Base-by-base conservation (phyloP, 2,113 vertebrate genomes). In the Chlorodrepanis virens region DNA sequence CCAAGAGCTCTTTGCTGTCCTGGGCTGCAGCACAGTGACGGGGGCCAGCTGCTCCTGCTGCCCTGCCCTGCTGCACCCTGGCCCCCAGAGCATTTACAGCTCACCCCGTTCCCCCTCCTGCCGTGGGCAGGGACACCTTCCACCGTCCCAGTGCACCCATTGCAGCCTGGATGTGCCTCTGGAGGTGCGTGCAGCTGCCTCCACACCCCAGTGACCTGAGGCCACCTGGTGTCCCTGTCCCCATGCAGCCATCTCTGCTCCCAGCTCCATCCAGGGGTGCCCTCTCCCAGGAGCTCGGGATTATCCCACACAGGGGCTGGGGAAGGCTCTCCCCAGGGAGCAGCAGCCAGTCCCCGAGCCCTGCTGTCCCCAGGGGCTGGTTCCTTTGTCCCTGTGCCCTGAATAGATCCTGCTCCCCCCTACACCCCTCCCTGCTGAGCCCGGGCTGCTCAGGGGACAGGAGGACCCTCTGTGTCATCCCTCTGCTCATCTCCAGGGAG, bases 251-350 rank as follows among this genome's bases (percentile, higher is more conserved):
- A 56, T 5, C 39, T 0, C 39, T 7, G n/a, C 52, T 60, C 44
- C 59, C 33, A 35, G 77, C 44, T 69, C 54, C 56, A 17, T 3
- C 5, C 0, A 24, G 19, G 2, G 39, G 3, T 33, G 35, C 49
- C 24, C 3, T 2, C 20, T 24, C 20, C 67, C 11, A 11, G 33
- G 35, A 60, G 29, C 49, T 47, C 45, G 11, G 64, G 37, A 5
- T 18, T 7, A 0, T 15, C 17, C 54, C 0, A 0, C 16, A 3
- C 0, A 31, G 49, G 28, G 35, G 11, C 45, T 50, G 64, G 22
- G 31, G 57, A 31, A 70, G 29, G 37, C 28, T 2, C 29, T 60
- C 29, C 27, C 18, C 28, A 22, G 44, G 33, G 35, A 80, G 53
- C 44, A 61, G n/a, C 14, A 59, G 17, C 24, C 72, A 37, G 4